Conservation (phyloP, 2,888 invertebrate genomes). For the Gymnosoma rotundatum region DNA sequence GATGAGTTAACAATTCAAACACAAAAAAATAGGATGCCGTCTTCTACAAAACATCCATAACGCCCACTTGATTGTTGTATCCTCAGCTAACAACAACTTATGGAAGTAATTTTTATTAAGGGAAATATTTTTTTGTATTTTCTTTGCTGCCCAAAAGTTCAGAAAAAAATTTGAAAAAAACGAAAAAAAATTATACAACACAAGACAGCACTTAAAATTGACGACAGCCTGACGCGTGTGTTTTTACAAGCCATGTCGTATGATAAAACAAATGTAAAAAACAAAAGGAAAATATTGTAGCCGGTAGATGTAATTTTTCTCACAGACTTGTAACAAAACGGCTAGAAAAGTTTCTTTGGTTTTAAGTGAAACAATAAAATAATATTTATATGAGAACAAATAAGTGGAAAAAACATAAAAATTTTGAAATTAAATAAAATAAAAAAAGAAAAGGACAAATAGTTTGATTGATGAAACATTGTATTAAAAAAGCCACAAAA, state of each 20-base stretch:
- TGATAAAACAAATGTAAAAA: neutral
- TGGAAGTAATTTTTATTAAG: neutral
- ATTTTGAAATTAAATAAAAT: constrained; percentile 23
- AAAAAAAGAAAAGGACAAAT: neutral
- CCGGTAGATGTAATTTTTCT: constrained; percentile 41
- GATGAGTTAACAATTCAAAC: too few species aligned
- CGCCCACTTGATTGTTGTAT: too few species aligned
- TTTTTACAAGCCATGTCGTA: neutral
- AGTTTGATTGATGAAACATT: neutral
- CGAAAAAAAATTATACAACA: constrained; percentile 52
- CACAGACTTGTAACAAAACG: constrained; percentile 22
- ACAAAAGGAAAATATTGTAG: constrained; percentile 15
- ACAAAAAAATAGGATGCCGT: too few species aligned
- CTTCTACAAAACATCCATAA: too few species aligned
- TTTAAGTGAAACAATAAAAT: neutral
- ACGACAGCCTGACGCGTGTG: constrained; percentile 59
- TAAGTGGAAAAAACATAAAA: neutral
- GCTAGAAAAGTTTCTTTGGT: constrained; percentile 40
- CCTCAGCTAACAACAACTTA: too few species aligned
- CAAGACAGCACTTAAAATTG: constrained; percentile 63
- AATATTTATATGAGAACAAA: neutral
- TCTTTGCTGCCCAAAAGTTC: constrained; percentile 9
- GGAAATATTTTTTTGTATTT: neutral
- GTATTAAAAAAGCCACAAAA: constrained; percentile 5
- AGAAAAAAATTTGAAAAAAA: neutral